Evolutionary conservation across 2,888 invertebrate species (phyloP).

Genomic region (Dryadula phaetusa): DNA sequence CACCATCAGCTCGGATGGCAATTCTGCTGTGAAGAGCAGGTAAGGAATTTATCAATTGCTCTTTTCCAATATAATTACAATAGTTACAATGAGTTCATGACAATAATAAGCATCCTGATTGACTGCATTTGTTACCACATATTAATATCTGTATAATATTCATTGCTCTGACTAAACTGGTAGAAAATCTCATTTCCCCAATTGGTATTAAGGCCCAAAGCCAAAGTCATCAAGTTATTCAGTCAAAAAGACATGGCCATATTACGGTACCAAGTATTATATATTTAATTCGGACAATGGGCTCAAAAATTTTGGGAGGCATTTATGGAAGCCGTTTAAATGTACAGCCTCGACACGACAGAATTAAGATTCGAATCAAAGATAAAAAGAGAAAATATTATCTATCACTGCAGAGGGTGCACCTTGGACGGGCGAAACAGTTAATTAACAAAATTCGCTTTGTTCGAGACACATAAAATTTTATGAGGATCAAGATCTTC

Average conservation of each 20-base stretch:
- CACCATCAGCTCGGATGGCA: too few relatives aligned
- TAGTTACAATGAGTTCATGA: too few relatives aligned
- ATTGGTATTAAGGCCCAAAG: neutral
- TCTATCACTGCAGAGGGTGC: conserved; percentile 71
- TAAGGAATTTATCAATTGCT: too few relatives aligned
- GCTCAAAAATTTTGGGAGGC: conserved; percentile 40
- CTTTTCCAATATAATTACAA: too few relatives aligned
- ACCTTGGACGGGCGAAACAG: conserved; percentile 63
- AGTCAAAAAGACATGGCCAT: neutral
- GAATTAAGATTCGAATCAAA: conserved; percentile 64
- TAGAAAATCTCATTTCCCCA: too few relatives aligned
- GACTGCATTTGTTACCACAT: too few relatives aligned
- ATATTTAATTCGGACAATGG: conserved; percentile 3
- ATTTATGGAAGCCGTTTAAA: conserved; percentile 47
- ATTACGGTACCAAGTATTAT: neutral
- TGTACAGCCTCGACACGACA: conserved; percentile 48
- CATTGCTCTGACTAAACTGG: too few relatives aligned
- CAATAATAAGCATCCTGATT: too few relatives aligned
- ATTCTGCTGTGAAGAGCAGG: too few relatives aligned
- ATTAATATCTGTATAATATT: too few relatives aligned
- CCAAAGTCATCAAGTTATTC: neutral
- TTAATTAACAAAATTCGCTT: conserved; percentile 84
- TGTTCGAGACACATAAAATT: conserved; percentile 83
- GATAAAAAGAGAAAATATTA: conserved; percentile 70
- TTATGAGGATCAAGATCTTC: conserved; percentile 81